Conservation (phyloP, 2,888 invertebrate species). For the Cactoblastis cactorum region DNA sequence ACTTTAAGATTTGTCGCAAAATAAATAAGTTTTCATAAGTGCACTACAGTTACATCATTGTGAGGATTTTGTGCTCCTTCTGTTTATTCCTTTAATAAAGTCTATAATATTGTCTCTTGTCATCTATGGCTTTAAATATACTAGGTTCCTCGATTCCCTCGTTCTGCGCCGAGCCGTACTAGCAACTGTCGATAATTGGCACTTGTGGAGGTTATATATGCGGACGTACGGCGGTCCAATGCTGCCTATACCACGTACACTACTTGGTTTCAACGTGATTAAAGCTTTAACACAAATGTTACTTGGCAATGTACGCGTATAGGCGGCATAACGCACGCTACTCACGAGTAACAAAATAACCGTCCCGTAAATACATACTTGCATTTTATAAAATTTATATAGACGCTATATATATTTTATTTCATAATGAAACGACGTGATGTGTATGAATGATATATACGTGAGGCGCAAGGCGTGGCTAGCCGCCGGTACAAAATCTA, state of each 20-base stretch:
- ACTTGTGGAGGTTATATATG: conserved; percentile 58
- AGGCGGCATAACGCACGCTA: background rate
- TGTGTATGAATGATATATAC: conserved; percentile 69
- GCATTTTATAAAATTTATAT: conserved; percentile 39
- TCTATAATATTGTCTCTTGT: too few relatives aligned
- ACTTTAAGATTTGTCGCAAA: too few relatives aligned
- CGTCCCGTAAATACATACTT: conserved; percentile 44
- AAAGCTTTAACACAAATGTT: too few relatives aligned
- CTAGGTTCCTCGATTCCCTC: background rate
- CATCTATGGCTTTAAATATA: background rate
- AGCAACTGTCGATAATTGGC: conserved; percentile 49
- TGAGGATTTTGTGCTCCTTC: background rate
- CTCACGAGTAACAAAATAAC: conserved; percentile 57
- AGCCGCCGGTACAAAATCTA: conserved; percentile 18
- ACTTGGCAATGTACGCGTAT: too few relatives aligned
- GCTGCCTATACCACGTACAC: too few relatives aligned
- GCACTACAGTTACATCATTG: too few relatives aligned
- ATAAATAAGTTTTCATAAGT: too few relatives aligned
- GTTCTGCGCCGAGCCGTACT: conserved; percentile 19
- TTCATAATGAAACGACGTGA: conserved; percentile 58
- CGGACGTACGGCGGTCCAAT: conserved; percentile 39
- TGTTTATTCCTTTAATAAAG: background rate
- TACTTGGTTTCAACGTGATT: too few relatives aligned
- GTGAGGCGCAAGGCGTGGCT: conserved; percentile 26
- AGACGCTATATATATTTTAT: conserved; percentile 43